Conservation (phyloP, 2,797 vertebrate species). For the Anguilla megastoma region DNA sequence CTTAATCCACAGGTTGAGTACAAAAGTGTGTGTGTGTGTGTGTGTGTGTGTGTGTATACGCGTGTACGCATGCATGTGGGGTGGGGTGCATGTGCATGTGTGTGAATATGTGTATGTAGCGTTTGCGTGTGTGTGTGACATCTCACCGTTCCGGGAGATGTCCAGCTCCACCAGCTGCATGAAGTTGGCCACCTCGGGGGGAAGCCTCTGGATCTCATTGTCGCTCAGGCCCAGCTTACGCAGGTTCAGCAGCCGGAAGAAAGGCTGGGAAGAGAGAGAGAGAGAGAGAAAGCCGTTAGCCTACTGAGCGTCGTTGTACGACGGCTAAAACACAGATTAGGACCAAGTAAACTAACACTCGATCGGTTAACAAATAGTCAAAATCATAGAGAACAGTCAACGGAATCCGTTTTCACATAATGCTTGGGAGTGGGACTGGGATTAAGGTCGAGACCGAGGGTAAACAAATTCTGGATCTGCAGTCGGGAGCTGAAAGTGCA, state of each 20-base stretch:
- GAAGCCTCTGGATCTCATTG: constrained; percentile 97
- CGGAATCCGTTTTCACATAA: background rate
- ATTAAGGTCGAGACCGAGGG: background rate
- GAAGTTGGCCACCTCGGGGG: constrained; percentile 96
- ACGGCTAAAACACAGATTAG: background rate
- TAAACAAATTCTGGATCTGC: background rate
- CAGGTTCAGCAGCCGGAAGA: constrained; percentile 93
- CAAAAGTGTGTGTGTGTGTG: background rate
- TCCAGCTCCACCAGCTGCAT: constrained; percentile 99
- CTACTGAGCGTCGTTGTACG: background rate
- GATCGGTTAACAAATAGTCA: background rate
- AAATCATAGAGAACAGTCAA: background rate
- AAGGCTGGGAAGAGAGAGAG: constrained; percentile 74
- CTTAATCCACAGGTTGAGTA: too few species aligned
- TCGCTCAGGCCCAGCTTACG: constrained; percentile 93
- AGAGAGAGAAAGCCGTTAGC: background rate
- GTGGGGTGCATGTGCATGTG: background rate
- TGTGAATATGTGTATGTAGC: background rate
- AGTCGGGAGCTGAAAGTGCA: background rate
- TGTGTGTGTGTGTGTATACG: constrained; percentile 28
- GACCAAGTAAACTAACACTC: background rate
- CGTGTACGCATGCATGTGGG: too few species aligned
- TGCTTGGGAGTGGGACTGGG: background rate
- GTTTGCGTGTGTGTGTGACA: background rate
- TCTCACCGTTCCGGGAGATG: constrained; percentile 90